A percentile compares a stretch with the other conserved stretches of the same genome.
These are phyloP conservation scores for Drosophila percnosoma DNA, from an alignment of 2,888 invertebrate species.

Conservation along the genomic window DNA sequence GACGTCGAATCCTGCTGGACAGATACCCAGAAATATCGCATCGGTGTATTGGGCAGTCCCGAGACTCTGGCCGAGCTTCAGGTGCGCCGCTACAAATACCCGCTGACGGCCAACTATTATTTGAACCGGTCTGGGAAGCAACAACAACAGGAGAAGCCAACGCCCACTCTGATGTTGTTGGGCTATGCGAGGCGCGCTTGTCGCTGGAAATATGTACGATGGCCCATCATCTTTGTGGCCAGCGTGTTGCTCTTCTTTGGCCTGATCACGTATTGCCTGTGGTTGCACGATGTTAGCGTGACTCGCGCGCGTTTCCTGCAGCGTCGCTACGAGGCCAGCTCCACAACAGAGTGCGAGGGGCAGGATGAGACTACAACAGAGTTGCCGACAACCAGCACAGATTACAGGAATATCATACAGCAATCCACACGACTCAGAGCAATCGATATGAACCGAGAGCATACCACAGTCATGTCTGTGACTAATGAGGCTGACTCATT, in stretches of 20 bases:
- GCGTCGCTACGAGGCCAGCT: slow-evolving; percentile 58
- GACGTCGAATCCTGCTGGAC: slow-evolving; percentile 46
- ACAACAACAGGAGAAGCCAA: slow-evolving; percentile 56
- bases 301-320: slow-evolving; percentile 77
- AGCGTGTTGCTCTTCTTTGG: slow-evolving; percentile 81
- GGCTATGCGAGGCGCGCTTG: slow-evolving; percentile 71
- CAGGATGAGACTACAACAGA: slow-evolving; percentile 42
- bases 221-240: slow-evolving; percentile 79
- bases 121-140: slow-evolving; percentile 51
- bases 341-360: slow-evolving; percentile 38
- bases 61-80: slow-evolving; percentile 81
- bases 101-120: slow-evolving; percentile 79
- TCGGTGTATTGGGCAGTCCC: slow-evolving; percentile 75
- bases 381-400: slow-evolving; percentile 21
- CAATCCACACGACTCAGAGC: slow-evolving; percentile 74
- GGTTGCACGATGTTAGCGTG: slow-evolving; percentile 82
- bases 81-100: slow-evolving; percentile 82
- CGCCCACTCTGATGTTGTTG: slow-evolving; percentile 60
- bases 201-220: slow-evolving; percentile 80
- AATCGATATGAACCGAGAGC: slow-evolving; percentile 37
- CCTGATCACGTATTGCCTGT: slow-evolving; percentile 81
- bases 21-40: slow-evolving; percentile 77
- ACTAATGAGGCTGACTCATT: slow-evolving; percentile 35
- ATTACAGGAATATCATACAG: slow-evolving; percentile 26
- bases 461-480: slow-evolving; percentile 34